A percentile compares a stretch with the other conserved stretches of the same genome.
phyloP scores from a whole-genome alignment of 92 coral and sea anemone genomes.

The Nematostella vectensis region DNA sequence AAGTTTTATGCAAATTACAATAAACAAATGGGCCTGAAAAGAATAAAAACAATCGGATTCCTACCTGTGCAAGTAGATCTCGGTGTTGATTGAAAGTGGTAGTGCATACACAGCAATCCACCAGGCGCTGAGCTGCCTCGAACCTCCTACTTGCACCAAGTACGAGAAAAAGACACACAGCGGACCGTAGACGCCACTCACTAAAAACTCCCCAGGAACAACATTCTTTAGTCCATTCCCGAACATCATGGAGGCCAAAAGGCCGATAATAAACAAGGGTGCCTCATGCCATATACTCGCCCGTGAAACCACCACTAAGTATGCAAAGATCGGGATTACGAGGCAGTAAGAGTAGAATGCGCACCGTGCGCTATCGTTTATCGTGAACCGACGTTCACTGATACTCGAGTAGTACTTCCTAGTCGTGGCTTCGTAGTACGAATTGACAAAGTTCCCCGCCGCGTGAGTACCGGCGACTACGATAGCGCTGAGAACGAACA shows the following conservation, averaged over 20 bases:
- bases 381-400: conserved; percentile 27
- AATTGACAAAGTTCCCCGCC: conserved; percentile 80
- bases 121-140: conserved; percentile 17
- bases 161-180: conserved; percentile 71
- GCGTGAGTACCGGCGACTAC: conserved; percentile 77
- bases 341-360: conserved; percentile 58
- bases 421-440: conserved; percentile 54
- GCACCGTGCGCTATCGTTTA: conserved; percentile 51
- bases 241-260: conserved; percentile 62
- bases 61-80: conserved; percentile 83
- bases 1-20: no score
- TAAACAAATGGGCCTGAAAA: no score
- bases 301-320: conserved; percentile 42
- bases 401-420: conserved; percentile 34
- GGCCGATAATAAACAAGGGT: conserved; percentile 48
- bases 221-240: conserved; percentile 64
- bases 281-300: conserved; percentile 65
- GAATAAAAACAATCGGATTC: no score
- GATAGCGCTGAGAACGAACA: conserved; percentile 36
- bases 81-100: conserved; percentile 77
- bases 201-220: conserved; percentile 64
- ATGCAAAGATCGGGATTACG: conserved; percentile 48
- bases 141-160: conserved; percentile 64
- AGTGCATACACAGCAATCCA: conserved; percentile 45
- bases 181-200: conserved; percentile 78